Evolutionary conservation across 2,113 vertebrate genomes (phyloP).

Genomic region (Sarotherodon lohbergeri): DNA sequence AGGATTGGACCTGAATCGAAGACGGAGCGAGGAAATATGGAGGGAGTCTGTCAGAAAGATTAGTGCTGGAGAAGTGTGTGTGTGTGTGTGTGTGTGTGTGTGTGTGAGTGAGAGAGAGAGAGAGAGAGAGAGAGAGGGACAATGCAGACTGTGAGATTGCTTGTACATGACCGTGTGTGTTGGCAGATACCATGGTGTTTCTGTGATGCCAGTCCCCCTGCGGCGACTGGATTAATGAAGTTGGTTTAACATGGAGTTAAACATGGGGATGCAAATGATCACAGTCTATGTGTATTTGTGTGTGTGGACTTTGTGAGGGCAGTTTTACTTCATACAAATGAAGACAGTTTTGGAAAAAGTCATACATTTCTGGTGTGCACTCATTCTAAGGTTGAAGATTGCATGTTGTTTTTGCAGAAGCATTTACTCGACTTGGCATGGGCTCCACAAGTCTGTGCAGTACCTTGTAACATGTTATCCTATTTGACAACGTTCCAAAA

Average conservation of each 20-base stretch:
- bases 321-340: background rate
- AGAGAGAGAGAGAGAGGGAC: background rate
- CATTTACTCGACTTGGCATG: background rate
- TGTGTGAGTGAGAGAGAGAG: background rate
- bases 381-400: background rate
- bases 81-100: accelerated
- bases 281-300: background rate
- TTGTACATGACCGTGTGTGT: background rate
- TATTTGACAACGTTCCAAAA: background rate
- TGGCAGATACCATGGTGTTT: slow-evolving; percentile 5
- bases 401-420: accelerated
- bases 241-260: slow-evolving; percentile 22
- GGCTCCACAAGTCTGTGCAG: background rate
- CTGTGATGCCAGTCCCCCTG: slow-evolving; percentile 14
- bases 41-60: slow-evolving; percentile 24
- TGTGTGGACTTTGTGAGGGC: background rate
- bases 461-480: accelerated
- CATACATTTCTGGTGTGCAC: background rate
- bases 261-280: background rate
- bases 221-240: slow-evolving; percentile 34
- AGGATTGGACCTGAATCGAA: slow-evolving; percentile 4
- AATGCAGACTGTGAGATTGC: background rate
- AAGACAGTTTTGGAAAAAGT: background rate
- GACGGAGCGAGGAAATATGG: background rate
- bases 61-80: background rate